phyloP scores from a whole-genome alignment of 2,113 vertebrate genomes.

The Heteronetta atricapilla region DNA sequence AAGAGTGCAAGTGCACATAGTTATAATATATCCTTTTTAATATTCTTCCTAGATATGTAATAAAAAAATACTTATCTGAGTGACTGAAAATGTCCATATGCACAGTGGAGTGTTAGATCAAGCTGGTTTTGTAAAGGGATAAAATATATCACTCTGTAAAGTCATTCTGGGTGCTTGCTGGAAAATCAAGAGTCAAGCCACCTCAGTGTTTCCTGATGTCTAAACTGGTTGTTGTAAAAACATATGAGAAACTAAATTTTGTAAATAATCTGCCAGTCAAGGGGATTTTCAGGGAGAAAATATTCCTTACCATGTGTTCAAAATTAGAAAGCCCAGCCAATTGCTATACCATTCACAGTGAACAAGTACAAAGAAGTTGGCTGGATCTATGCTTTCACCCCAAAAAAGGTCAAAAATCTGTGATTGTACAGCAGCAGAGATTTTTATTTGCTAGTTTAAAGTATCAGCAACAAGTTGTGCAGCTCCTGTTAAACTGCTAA shows the following conservation, averaged over 20 bases:
- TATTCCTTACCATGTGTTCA: not conserved
- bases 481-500: not conserved
- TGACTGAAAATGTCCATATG: not conserved
- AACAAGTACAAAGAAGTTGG: not conserved
- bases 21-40: not conserved
- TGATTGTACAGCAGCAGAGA: not conserved
- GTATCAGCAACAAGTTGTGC: not conserved
- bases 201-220: not conserved
- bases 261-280: not conserved
- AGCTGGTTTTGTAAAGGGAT: not conserved
- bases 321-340: slow-evolving; percentile 6
- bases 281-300: slow-evolving; percentile 3
- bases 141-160: not conserved
- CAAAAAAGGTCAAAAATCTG: not conserved
- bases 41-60: not conserved
- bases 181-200: not conserved
- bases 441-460: not conserved
- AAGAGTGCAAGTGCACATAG: not conserved
- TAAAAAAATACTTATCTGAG: not conserved
- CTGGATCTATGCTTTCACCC: not conserved
- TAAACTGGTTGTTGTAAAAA: not conserved
- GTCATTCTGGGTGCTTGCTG: not conserved
- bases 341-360: not conserved
- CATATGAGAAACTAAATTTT: not conserved
- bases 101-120: not conserved